Base-by-base conservation (phyloP, 1,140 invertebrate genomes). In the Aricia agestis region DNA sequence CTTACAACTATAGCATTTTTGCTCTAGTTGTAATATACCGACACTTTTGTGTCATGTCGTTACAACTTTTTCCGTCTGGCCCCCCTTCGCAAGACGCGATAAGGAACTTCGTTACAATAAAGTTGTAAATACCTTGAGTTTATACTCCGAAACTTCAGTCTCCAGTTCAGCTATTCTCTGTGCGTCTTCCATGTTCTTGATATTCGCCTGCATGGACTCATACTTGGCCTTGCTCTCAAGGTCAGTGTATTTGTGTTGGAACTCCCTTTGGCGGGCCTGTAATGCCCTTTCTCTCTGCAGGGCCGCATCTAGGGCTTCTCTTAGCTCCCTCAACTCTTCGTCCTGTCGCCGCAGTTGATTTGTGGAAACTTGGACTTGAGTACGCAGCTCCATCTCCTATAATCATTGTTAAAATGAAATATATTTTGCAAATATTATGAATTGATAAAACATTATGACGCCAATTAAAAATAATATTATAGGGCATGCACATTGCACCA, bases 371-470 rank as follows among this genome's bases (percentile, higher is more conserved):
- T 99, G 97, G 52, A 98, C 98, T 88, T 98, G 98, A 1, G 98
- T 99, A 87, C 99, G 98, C n/a, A 99, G 93, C 90, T 99, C 98
- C 98, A 99, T 99, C 0, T 98, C 94, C 93, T 93, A 76, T 66
- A 73, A 76, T 6, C n/a, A 76, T 25, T 59, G 63, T 61, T 66
- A 68, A 58, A 66, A 31, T 25, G 1, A 25, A 25, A 25, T 25
- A 25, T 2, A 25, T 3, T 2, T 25, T 25, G 1, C 25, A 25
- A 25, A 3, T 25, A 25, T 25, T n/a, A n/a, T n/a, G n/a, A n/a
- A n/a, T n/a, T n/a, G n/a, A n/a, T n/a, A n/a, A n/a, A n/a, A n/a
- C n/a, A n/a, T n/a, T n/a, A n/a, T n/a, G n/a, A n/a, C n/a, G n/a
- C n/a, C n/a, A n/a, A n/a, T n/a, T n/a, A n/a, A n/a, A n/a, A n/a